Percentiles rank a stretch among this genome's conserved stretches.
phyloP scores from a whole-genome alignment of 2,888 invertebrate genomes.

The Smittia aterrima region DNA sequence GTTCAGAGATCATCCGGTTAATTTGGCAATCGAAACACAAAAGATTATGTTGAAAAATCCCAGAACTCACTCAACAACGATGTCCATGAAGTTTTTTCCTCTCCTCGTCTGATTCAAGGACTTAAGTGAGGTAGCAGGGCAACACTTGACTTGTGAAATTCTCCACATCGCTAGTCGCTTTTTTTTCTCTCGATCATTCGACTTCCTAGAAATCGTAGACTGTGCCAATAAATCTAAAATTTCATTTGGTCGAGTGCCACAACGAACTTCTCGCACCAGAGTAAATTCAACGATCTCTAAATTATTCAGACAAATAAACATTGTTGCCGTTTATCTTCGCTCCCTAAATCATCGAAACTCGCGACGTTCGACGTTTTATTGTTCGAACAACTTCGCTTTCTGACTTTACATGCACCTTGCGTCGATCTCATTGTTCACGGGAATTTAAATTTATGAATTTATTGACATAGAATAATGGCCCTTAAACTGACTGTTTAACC shows the following conservation, averaged over 20 bases:
- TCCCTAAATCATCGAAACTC: not conserved
- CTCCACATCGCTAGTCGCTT: not conserved
- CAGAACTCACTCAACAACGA: not conserved
- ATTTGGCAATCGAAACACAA: not conserved
- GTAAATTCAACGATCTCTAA: not conserved
- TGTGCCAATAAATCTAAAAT: too few relatives aligned
- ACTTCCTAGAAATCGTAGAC: too few relatives aligned
- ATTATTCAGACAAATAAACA: not conserved
- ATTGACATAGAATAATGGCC: constrained; percentile 4
- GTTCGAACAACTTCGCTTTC: not conserved
- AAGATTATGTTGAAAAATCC: not conserved
- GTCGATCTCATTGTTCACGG: not conserved
- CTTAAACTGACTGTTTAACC: constrained; percentile 4
- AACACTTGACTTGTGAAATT: constrained; percentile 11
- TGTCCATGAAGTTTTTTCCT: not conserved
- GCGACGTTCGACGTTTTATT: not conserved
- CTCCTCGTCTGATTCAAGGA: not conserved
- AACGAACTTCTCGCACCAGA: too few relatives aligned
- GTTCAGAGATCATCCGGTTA: not conserved
- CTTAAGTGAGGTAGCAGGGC: not conserved
- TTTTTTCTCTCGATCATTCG: too few relatives aligned
- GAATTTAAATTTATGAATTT: constrained; percentile 8
- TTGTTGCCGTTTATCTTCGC: not conserved
- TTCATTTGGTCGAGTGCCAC: too few relatives aligned
- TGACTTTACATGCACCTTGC: not conserved